phyloP scores from a whole-genome alignment of 2,888 invertebrate species.

The Stictocephala bisonia region DNA sequence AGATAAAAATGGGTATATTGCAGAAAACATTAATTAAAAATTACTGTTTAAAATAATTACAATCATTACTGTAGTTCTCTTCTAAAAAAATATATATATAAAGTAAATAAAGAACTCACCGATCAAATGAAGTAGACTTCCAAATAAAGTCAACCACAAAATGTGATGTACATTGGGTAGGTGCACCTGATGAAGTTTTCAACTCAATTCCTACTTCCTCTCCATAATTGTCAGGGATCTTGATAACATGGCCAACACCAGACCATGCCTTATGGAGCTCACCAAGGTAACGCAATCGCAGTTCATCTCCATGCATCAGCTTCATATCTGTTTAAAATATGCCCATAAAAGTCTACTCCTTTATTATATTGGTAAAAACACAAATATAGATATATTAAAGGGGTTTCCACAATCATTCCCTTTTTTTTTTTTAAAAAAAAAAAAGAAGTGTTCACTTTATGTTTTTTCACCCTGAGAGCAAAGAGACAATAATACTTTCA shows the following conservation, averaged over 20 bases:
- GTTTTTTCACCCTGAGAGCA: too few species aligned
- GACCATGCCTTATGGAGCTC: slow-evolving; percentile 96
- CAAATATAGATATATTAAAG: too few species aligned
- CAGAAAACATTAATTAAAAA: too few species aligned
- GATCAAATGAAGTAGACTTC: slow-evolving; percentile 98
- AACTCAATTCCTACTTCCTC: slow-evolving; percentile 98
- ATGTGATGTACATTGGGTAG: slow-evolving; percentile 92
- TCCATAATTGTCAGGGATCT: slow-evolving; percentile 94
- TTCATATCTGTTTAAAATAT: slow-evolving; percentile 91
- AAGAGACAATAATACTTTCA: too few species aligned
- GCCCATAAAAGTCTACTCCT: too few species aligned
- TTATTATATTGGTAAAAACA: too few species aligned
- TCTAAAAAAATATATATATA: not conserved
- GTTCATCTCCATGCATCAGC: slow-evolving; percentile 98
- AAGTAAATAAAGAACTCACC: slow-evolving; percentile 67
- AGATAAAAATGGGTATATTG: too few species aligned
- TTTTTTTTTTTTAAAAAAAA: too few species aligned
- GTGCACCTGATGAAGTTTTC: slow-evolving; percentile 91
- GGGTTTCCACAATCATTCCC: not conserved
- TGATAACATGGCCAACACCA: slow-evolving; percentile 98
- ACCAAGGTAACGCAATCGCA: slow-evolving; percentile 91
- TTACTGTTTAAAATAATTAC: too few species aligned
- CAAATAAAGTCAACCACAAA: slow-evolving; percentile 99
- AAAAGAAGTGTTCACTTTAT: too few species aligned
- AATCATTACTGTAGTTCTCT: too few species aligned